A percentile compares a stretch with the other conserved stretches of the same genome.
Evolutionary conservation across 2,113 vertebrate species (phyloP).

Genomic region (Hypocryptadius cinnamomeus): DNA sequence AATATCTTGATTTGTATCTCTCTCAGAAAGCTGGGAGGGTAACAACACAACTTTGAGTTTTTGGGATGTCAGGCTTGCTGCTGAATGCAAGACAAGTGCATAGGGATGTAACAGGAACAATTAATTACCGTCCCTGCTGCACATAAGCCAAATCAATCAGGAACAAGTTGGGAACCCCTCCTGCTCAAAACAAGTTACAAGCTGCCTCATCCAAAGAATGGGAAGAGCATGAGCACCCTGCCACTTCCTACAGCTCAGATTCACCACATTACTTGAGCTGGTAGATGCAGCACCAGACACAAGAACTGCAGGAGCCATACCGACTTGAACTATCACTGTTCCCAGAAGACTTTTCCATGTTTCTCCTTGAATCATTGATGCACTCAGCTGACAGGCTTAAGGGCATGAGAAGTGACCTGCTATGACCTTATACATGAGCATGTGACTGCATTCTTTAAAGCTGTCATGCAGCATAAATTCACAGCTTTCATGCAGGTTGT

Average conservation of each 20-base stretch:
- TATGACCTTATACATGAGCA: not conserved
- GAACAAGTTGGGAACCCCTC: not conserved
- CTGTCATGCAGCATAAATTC: not conserved
- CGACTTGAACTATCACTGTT: fast-evolving
- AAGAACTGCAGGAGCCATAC: not conserved
- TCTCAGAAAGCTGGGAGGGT: not conserved
- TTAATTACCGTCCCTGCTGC: not conserved
- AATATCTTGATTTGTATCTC: not conserved
- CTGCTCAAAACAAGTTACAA: not conserved
- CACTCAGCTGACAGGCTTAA: not conserved
- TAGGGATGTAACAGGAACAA: not conserved
- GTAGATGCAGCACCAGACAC: not conserved
- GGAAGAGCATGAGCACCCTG: not conserved
- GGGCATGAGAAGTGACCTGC: not conserved
- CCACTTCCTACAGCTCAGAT: not conserved
- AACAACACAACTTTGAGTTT: not conserved
- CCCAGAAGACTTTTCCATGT: not conserved
- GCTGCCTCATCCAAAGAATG: not conserved
- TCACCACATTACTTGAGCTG: not conserved
- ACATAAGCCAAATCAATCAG: fast-evolving
- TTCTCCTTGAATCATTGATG: not conserved
- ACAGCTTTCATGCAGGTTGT: not conserved
- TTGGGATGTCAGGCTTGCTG: not conserved
- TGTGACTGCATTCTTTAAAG: not conserved
- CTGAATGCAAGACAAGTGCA: not conserved